These are phyloP conservation scores for Trididemnum clinides DNA, from an alignment of 23 tunicate genomes.

Conservation along the genomic window DNA sequence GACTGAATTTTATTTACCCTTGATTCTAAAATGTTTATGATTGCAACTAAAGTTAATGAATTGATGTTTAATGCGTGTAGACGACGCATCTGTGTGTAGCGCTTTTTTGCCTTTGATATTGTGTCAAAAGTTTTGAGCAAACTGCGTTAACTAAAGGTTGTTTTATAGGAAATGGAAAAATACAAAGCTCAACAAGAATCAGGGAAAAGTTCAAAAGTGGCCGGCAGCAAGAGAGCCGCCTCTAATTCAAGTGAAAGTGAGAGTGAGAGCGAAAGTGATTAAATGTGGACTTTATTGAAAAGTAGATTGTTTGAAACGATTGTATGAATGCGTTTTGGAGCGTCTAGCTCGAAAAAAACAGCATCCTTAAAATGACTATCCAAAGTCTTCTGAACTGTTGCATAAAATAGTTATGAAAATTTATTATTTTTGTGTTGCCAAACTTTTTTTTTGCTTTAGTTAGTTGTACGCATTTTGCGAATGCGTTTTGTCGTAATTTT, in stretches of 20 bases:
- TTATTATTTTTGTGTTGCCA: constrained; percentile 12
- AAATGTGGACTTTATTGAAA: neutral
- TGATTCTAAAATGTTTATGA: too few relatives aligned
- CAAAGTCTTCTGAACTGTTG: too few relatives aligned
- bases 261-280: constrained; percentile 48
- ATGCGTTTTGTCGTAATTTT: neutral
- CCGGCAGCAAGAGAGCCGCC: neutral
- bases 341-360: too few relatives aligned
- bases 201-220: constrained; percentile 25
- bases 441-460: constrained; percentile 16
- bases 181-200: constrained; percentile 24
- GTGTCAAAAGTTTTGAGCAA: too few relatives aligned
- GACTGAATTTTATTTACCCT: too few relatives aligned
- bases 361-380: too few relatives aligned
- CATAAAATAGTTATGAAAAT: neutral
- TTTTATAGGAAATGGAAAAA: constrained; percentile 33
- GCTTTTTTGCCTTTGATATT: too few relatives aligned
- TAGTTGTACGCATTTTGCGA: constrained; percentile 2
- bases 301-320: neutral
- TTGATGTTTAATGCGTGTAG: too few relatives aligned
- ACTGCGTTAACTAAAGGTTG: too few relatives aligned
- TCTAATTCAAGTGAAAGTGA: constrained; percentile 46
- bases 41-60: too few relatives aligned
- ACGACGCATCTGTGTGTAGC: too few relatives aligned
- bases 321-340: too few relatives aligned